Percentiles rank a stretch among this genome's conserved stretches.
These are phyloP conservation scores for Callyntrura guangdongensis DNA, from an alignment of 2,888 invertebrate genomes.

Conservation along the genomic window DNA sequence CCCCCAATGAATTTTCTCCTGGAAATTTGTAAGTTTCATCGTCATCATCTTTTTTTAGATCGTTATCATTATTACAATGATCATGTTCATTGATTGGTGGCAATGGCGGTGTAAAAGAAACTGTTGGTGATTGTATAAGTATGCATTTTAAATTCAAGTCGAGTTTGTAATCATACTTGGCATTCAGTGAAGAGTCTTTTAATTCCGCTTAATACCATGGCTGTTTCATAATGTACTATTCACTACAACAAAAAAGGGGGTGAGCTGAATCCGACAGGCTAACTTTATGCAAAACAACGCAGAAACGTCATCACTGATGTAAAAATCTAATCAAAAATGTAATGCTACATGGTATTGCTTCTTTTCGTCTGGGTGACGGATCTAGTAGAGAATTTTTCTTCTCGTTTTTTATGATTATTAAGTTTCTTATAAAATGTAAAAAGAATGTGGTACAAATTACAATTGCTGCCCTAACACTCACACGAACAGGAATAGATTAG, in stretches of 20 bases:
- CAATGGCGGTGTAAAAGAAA: neutral
- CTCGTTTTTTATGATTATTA: neutral
- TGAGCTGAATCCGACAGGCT: neutral
- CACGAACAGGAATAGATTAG: slow-evolving; percentile 37
- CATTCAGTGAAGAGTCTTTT: neutral
- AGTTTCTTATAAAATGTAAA: neutral
- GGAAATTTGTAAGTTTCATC: slow-evolving; percentile 26
- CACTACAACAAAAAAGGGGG: neutral
- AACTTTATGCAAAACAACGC: no score
- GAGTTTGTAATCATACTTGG: slow-evolving; percentile 11
- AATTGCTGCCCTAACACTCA: slow-evolving; percentile 28
- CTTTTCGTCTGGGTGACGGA: no score
- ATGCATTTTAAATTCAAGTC: neutral
- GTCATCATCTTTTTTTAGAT: slow-evolving; percentile 29
- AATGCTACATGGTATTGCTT: neutral
- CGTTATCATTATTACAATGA: slow-evolving; percentile 39
- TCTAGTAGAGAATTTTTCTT: neutral
- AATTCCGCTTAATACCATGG: neutral
- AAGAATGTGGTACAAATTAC: slow-evolving; percentile 18
- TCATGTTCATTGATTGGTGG: slow-evolving; percentile 36
- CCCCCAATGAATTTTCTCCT: neutral
- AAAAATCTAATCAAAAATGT: neutral
- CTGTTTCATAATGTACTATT: neutral
- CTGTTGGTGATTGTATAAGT: neutral
- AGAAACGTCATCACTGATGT: neutral